Percentiles rank a stretch among this genome's conserved stretches.
phyloP scores from a whole-genome alignment of 2,888 invertebrate species.

The Luperina nickerlii region DNA sequence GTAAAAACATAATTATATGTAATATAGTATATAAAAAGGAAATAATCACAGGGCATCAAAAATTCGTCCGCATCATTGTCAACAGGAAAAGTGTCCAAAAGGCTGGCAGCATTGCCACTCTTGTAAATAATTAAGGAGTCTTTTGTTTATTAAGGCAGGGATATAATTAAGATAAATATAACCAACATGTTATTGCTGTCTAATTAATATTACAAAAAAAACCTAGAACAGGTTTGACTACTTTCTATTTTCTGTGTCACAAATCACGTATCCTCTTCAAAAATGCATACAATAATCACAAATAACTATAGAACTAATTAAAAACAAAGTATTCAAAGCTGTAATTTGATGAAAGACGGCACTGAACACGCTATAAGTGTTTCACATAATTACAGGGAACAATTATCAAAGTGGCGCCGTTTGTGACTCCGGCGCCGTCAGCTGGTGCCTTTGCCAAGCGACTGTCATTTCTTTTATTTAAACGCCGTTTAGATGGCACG shows the following conservation, averaged over 20 bases:
- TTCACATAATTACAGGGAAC: constrained; percentile 79
- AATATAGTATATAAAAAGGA: background rate
- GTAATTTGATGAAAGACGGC: constrained; percentile 75
- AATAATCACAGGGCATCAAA: background rate
- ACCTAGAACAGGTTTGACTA: background rate
- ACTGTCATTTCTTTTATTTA: constrained; percentile 78
- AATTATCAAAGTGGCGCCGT: constrained; percentile 78
- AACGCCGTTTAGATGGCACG: constrained; percentile 64
- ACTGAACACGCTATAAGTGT: constrained; percentile 77
- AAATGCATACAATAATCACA: constrained; percentile 43
- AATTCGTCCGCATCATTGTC: background rate
- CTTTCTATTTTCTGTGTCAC: background rate
- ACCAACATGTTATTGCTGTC: background rate
- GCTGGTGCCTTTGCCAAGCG: constrained; percentile 76
- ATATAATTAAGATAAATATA: background rate
- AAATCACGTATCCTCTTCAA: constrained; percentile 18
- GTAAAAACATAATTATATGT: background rate
- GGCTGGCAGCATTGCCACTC: background rate
- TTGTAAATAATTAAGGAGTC: background rate
- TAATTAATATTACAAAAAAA: background rate
- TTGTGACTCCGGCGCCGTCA: constrained; percentile 75
- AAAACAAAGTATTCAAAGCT: constrained; percentile 68
- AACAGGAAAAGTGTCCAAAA: background rate
- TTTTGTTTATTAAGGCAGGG: background rate
- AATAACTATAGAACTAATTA: constrained; percentile 56